Evolutionary conservation across 2,888 invertebrate genomes (phyloP), one percentile per base, ranked within the genome.

Genomic region (Caenorhabditis japonica): DNA sequence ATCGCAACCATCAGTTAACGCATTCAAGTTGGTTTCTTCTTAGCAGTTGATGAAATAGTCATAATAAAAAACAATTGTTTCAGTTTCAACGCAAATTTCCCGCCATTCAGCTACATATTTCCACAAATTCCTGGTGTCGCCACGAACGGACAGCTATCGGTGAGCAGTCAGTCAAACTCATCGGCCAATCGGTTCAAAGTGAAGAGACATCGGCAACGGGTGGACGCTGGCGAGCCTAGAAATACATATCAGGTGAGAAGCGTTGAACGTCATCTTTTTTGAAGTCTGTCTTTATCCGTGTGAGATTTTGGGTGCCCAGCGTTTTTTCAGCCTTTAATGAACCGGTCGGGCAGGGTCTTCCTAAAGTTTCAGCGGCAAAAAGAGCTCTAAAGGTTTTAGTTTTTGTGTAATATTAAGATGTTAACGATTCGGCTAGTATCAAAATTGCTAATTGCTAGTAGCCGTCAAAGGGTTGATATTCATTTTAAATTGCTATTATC

Each of bases 131-230:
- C 34, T 5, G 2, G 4, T 12, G 34, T 17, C 12, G 27, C 12
- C n/a, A 21, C 46, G 13, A 27, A n/a, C 27, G 51, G 36, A 0
- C 7, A 43, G 7, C 36, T 12, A n/a, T 41, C 23, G n/a, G 17
- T 36, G n/a, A 44, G 23, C 23, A 4, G 17, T 7, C n/a, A 12
- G 2, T 15, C 30, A 5, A 5, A 38, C 23, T 4, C 52, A n/a
- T 12, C 38, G n/a, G 3, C 21, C 12, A 58, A 64, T n/a, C 49
- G 82, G 76, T 87, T 87, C 82, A 89, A 90, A 88, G 88, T 92
- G 90, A 94, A 94, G 91, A 93, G 94, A 91, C 93, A 93, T 91
- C 92, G 94, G 92, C 94, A 94, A 92, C 93, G 94, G 91, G 94
- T 94, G 91, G 94, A 94, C 93, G 94, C 94, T 91, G 94, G 94